These are phyloP conservation scores for Parapsyche elsis DNA, from an alignment of 1,140 invertebrate species.

Conservation along the genomic window DNA sequence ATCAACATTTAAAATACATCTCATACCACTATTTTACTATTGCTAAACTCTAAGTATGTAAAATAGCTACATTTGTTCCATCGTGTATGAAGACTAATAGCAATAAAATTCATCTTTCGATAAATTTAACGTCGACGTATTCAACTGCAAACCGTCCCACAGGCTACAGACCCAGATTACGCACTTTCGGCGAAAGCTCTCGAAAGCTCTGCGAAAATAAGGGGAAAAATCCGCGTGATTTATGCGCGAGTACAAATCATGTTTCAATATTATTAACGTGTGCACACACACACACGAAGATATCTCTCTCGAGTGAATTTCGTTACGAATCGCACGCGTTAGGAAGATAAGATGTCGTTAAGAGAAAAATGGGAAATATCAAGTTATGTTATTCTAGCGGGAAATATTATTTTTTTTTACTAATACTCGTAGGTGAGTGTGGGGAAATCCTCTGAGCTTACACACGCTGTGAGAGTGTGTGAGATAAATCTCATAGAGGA, in stretches of 20 bases:
- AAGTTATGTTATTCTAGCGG: not conserved
- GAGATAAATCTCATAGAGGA: slow-evolving; percentile 29
- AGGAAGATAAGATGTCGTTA: slow-evolving; percentile 48
- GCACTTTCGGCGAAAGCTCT: not conserved
- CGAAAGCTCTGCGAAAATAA: slow-evolving; percentile 7
- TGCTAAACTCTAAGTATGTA: too few relatives aligned
- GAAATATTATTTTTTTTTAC: slow-evolving; percentile 12
- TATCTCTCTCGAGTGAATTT: slow-evolving; percentile 44
- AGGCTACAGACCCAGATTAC: slow-evolving; percentile 12
- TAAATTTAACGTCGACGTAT: too few relatives aligned
- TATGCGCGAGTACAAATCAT: slow-evolving; percentile 47
- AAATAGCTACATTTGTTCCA: too few relatives aligned
- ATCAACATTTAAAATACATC: too few relatives aligned
- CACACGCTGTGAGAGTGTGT: not conserved
- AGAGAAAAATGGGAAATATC: slow-evolving; percentile 13
- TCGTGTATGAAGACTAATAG: too few relatives aligned
- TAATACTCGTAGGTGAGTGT: not conserved
- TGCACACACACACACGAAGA: slow-evolving; percentile 23
- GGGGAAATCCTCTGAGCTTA: too few relatives aligned
- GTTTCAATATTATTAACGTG: slow-evolving; percentile 51
- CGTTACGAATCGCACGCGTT: slow-evolving; percentile 39
- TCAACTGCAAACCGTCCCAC: too few relatives aligned
- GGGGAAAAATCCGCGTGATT: slow-evolving; percentile 37
- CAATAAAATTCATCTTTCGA: too few relatives aligned
- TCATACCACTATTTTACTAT: too few relatives aligned